phyloP scores from a whole-genome alignment of 2,113 vertebrate species.

The Megaceryle maxima region DNA sequence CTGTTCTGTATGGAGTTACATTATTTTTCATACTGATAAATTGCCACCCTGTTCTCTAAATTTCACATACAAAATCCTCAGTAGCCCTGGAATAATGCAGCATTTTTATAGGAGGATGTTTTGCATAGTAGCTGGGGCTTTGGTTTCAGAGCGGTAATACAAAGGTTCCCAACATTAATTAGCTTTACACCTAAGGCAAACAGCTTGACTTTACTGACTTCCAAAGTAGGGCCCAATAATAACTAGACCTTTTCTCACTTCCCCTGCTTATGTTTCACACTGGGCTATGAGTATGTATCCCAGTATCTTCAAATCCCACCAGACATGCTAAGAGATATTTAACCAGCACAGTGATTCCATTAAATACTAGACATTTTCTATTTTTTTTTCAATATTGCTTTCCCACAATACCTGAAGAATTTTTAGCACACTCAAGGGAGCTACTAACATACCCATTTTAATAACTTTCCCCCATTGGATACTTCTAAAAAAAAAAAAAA shows the following conservation, averaged over 20 bases:
- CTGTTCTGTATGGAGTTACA: background rate
- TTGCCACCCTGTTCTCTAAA: background rate
- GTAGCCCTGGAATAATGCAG: background rate
- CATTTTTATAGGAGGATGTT: background rate
- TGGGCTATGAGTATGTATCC: background rate
- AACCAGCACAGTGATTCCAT: background rate
- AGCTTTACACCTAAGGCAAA: background rate
- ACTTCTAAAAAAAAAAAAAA: background rate
- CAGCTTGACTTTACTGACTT: background rate
- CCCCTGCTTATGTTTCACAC: background rate
- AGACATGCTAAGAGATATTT: background rate
- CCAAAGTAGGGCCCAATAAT: background rate
- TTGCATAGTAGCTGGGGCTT: background rate
- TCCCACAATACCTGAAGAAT: background rate
- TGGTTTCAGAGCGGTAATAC: background rate
- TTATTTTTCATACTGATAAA: background rate
- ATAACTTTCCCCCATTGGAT: background rate
- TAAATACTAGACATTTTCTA: background rate
- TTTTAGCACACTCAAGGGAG: background rate
- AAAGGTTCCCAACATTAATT: background rate
- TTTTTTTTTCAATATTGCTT: background rate
- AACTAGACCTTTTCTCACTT: background rate
- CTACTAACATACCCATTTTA: background rate
- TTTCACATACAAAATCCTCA: background rate
- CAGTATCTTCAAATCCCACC: background rate